Evolutionary conservation across 1,140 invertebrate species (phyloP), one percentile per base, ranked within the genome.

Genomic region (Batillaria attramentaria): DNA sequence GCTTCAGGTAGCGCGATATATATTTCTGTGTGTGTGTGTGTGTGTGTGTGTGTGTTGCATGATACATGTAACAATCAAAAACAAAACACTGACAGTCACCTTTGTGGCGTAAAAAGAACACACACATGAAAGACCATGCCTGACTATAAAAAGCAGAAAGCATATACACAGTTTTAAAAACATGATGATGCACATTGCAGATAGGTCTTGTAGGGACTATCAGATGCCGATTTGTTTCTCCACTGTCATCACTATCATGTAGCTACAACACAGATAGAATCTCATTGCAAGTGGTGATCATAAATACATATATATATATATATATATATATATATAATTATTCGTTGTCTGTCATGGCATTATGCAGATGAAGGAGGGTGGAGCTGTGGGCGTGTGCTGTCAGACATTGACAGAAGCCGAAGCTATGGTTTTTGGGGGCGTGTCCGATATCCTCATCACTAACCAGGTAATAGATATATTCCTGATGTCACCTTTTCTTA

Each of bases 381-480:
- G 83, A 20, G 79, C 81, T 28, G 77, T 79, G 35, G 83, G 83
- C 20, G 28, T 84, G 73, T 84, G 83, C 69, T 79, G 79, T 60
- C 83, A 84, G 72, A 84, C 72, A 13, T 33, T 84, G 77, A 81
- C 81, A 4, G 83, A 84, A 54, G 79, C 83, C 20, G 79, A 83
- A 57, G 81, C 79, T 20, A 81, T 84, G 83, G 83, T 84, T 33
- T n/a, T 73, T 31, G 81, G 77, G 28, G 83, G 83, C 0, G 31
- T 79, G 4, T 20, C 62, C 18, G 81, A 84, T 46, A 57, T 84
- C 54, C 72, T 83, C 6, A 50, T 84, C 2, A 79, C 81, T 0
- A 84, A 84, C 54, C 62, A 84, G 79, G 83, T 84, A 39, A 60
- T 62, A 16, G 18, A 31, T 18, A 37, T 39, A 33, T 69, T 31